phyloP scores from a whole-genome alignment of 2,113 vertebrate species.

The Dasyprocta punctata region DNA sequence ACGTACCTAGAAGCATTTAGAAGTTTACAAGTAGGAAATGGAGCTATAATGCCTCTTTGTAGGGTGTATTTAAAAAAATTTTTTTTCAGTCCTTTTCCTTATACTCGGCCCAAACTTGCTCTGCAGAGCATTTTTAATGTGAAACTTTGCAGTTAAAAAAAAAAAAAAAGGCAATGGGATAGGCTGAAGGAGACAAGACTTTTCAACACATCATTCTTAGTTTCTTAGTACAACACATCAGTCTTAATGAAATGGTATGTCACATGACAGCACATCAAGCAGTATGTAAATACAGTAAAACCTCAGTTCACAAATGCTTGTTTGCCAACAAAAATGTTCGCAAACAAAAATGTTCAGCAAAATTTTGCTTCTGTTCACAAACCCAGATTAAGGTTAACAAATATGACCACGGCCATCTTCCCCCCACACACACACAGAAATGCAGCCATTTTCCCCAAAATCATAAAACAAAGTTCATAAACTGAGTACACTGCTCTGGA shows the following conservation, averaged over 20 bases:
- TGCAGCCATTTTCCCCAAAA: not conserved
- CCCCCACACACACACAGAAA: not conserved
- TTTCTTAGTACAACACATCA: not conserved
- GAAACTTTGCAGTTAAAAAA: not conserved
- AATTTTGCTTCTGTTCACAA: not conserved
- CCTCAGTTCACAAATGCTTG: not conserved
- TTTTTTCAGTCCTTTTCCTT: not conserved
- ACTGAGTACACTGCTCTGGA: not conserved
- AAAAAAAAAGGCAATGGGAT: not conserved
- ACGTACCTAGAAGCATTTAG: not conserved
- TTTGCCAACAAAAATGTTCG: not conserved
- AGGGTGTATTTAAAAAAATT: not conserved
- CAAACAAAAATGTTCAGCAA: not conserved
- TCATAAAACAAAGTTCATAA: not conserved
- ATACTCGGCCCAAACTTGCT: not conserved
- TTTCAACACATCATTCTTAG: not conserved
- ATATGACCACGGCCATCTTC: not conserved
- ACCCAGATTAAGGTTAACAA: not conserved
- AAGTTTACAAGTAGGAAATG: not conserved
- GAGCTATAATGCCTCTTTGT: not conserved
- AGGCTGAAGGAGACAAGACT: not conserved
- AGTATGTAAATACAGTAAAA: not conserved
- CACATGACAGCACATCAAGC: not conserved
- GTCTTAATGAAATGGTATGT: not conserved
- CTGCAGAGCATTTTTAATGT: not conserved